phyloP scores from a whole-genome alignment of 53 echinoderm and acorn worm species.

The Temnopleurus reevesii region DNA sequence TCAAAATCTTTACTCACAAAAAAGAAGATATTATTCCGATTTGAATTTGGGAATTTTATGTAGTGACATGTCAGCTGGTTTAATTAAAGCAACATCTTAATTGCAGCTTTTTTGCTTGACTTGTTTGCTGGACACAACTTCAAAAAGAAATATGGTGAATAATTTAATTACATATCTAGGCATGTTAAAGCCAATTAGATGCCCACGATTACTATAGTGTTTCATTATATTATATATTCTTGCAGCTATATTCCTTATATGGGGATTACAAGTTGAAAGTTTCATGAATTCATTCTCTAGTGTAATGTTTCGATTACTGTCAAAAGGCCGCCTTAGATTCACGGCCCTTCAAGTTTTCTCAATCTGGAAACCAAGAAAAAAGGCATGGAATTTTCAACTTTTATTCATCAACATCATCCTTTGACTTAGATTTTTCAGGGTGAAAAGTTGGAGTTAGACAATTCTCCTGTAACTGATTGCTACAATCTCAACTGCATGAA shows the following conservation, averaged over 20 bases:
- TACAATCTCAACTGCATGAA: neutral
- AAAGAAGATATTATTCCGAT: neutral
- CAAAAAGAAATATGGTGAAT: neutral
- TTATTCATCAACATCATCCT: neutral
- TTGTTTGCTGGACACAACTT: neutral
- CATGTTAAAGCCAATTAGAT: neutral
- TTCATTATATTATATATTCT: neutral
- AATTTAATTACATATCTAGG: neutral
- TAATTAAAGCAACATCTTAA: too few species aligned
- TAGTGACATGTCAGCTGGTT: neutral
- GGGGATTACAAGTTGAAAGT: neutral
- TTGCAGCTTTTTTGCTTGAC: too few species aligned
- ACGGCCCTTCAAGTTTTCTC: conserved; percentile 19
- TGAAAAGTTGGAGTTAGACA: conserved; percentile 2
- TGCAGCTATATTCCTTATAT: neutral
- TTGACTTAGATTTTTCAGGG: neutral
- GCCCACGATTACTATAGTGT: neutral
- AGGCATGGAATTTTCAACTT: conserved; percentile 16
- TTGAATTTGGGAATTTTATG: neutral
- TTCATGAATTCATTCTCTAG: conserved; percentile 2
- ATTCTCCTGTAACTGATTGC: neutral
- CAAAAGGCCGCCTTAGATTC: neutral
- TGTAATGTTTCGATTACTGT: neutral
- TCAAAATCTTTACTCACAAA: neutral
- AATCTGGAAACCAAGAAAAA: neutral